Percentiles rank a stretch among this genome's conserved stretches.
phyloP scores from a whole-genome alignment of 2,113 vertebrate species.

The Typhlomys cinereus region DNA sequence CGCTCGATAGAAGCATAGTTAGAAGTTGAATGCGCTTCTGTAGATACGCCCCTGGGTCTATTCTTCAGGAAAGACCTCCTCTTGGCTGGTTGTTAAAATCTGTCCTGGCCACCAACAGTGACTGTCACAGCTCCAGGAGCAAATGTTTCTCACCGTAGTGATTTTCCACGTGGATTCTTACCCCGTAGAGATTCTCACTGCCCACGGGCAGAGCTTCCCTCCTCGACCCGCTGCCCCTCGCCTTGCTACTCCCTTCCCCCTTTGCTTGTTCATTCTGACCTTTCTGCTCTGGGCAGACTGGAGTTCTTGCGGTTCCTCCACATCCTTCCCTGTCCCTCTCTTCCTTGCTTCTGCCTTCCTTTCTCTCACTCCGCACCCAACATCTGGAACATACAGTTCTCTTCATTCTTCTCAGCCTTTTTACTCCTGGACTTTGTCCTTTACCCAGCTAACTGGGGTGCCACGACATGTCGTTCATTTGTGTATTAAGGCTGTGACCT shows the following conservation, averaged over 20 bases:
- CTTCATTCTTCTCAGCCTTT: neutral
- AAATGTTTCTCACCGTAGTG: conserved; percentile 18
- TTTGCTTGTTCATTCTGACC: neutral
- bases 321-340: neutral
- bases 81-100: no score
- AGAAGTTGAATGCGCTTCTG: neutral
- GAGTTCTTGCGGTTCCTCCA: neutral
- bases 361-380: neutral
- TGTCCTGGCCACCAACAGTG: neutral
- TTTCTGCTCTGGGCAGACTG: neutral
- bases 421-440: neutral
- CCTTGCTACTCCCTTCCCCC: neutral
- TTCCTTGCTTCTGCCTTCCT: neutral
- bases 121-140: neutral
- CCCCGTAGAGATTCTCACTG: neutral
- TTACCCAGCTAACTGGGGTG: neutral
- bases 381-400: neutral
- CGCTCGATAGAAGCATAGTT: no score
- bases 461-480: neutral
- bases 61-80: neutral
- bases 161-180: neutral
- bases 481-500: neutral
- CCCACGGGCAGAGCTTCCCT: neutral
- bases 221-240: neutral
- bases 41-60: neutral